Base-by-base conservation (phyloP, 2,113 vertebrate species). In the Mystacornis crossleyi region DNA sequence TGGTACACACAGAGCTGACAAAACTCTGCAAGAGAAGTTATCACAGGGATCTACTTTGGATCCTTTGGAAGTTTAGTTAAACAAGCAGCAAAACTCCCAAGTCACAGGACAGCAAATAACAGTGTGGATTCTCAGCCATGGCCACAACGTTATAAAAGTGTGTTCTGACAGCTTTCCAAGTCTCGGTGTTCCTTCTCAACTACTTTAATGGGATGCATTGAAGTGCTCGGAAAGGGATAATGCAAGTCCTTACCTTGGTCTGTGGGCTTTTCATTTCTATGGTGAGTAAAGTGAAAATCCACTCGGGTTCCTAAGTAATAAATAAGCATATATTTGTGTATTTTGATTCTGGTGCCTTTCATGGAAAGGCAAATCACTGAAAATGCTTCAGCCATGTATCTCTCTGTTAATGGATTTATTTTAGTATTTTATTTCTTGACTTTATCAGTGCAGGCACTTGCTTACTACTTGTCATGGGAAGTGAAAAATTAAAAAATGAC, bases 31-130 rank as follows among this genome's bases (percentile, higher is more conserved):
- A 36, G 53, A 33, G 24, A 14, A 58, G 73, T 42, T 13, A 23
- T 1, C 14, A 0, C 33, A 13, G 33, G 11, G 11, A 10, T 34
- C 34, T 51, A 38, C 71, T 50, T 29, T 1, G 1, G 16, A 20
- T 93, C 19, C 10, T 86, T 48, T 8, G 24, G 48, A 67, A 53
- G 34, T 62, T 83, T 18, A 31, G 47, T 62, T 55, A 81, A 90
- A 75, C 7, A 8, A 57, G 9, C 34, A 61, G 40, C 45, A 45
- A 42, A 85, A 53, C 16, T 61, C 36, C 19, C 31, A 14, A 29
- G 45, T 73, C 4, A 1, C 26, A 21, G 62, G 14, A 47, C 36
- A 53, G 74, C 29, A 58, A 48, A 36, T 31, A 38, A 2, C 54
- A 5, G 4, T 15, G 42, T 26, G 31, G 9, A 19, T 40, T 90